Percentiles rank a stretch among this genome's conserved stretches.
These are phyloP conservation scores for Drosophila fulvimacula DNA, from an alignment of 2,888 invertebrate species.

Conservation along the genomic window DNA sequence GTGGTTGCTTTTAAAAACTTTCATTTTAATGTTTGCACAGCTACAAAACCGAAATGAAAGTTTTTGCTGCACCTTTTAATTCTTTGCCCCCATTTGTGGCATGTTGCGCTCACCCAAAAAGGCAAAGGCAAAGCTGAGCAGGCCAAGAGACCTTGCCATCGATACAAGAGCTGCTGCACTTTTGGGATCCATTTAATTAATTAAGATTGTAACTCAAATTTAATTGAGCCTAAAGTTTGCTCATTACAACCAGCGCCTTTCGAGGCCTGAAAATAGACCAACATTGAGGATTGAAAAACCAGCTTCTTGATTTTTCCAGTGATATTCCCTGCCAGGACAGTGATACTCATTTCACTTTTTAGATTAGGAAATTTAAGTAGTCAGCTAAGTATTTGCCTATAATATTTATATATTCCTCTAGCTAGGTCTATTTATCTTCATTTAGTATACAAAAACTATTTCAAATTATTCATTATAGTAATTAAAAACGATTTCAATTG, in stretches of 20 bases:
- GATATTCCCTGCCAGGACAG: no score
- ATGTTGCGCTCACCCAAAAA: not conserved
- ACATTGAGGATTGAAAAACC: not conserved
- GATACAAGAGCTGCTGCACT: constrained; percentile 10
- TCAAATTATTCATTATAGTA: not conserved
- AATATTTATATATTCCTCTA: no score
- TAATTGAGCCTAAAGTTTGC: not conserved
- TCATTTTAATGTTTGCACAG: constrained; percentile 64
- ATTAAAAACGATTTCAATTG: not conserved
- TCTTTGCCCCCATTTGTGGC: constrained; percentile 5
- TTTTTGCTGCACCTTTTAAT: constrained; percentile 44
- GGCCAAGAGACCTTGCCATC: constrained; percentile 14
- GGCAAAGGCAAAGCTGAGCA: not conserved
- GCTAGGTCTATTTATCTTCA: no score
- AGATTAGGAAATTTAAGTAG: no score
- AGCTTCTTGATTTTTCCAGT: no score
- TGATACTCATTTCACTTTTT: no score
- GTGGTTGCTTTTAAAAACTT: constrained; percentile 77
- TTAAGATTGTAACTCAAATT: not conserved
- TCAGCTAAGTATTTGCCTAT: no score
- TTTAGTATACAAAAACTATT: no score
- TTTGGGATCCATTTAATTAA: constrained; percentile 16
- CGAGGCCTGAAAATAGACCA: not conserved
- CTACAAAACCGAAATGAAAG: constrained; percentile 47
- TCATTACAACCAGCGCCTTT: not conserved